These are phyloP conservation scores for Dendrocopos noguchii DNA, from an alignment of 2,113 vertebrate species.

Conservation along the genomic window DNA sequence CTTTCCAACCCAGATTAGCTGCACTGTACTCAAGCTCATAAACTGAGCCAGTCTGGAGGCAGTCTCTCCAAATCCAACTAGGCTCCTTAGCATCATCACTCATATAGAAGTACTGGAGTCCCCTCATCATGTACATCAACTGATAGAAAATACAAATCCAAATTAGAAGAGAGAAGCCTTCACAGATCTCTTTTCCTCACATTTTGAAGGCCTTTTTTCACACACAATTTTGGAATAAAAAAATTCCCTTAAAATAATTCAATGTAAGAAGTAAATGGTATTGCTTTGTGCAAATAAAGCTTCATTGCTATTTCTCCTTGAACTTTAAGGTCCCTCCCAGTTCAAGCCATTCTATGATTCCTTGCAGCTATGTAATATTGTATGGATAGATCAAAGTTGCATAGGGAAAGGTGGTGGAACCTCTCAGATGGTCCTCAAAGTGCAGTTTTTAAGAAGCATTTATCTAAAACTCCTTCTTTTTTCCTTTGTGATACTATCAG, in stretches of 20 bases:
- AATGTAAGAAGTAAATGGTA: neutral
- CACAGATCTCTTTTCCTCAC: neutral
- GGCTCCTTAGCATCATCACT: neutral
- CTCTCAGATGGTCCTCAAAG: neutral
- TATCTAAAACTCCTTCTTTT: neutral
- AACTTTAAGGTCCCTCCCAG: too few species aligned
- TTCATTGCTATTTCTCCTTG: neutral
- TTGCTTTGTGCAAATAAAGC: neutral
- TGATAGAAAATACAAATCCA: neutral
- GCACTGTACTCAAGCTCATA: neutral
- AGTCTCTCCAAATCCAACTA: neutral
- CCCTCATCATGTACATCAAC: neutral
- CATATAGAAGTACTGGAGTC: neutral
- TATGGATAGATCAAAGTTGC: neutral
- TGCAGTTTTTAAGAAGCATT: neutral
- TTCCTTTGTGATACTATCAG: neutral
- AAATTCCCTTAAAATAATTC: neutral
- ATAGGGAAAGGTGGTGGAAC: neutral
- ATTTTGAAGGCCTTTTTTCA: neutral
- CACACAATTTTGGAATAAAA: neutral
- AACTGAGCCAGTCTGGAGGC: neutral
- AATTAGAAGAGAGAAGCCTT: neutral
- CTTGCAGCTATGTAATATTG: neutral
- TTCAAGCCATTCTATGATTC: too few species aligned
- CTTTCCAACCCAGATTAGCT: constrained; percentile 12